These are phyloP conservation scores for Agrochola circellaris DNA, from an alignment of 2,888 invertebrate species.

Conservation along the genomic window DNA sequence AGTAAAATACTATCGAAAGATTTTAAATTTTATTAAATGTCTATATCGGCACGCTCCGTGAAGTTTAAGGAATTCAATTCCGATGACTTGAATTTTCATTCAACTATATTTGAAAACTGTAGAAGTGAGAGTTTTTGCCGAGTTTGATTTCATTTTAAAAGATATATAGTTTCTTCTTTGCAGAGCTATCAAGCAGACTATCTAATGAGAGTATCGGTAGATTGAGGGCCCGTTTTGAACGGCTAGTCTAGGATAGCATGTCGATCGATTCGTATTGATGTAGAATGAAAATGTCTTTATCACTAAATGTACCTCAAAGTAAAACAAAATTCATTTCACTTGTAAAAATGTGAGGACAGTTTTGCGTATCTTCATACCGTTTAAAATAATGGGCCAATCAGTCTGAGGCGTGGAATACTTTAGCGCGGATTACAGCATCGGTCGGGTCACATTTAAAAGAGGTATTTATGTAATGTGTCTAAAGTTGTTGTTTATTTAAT, in stretches of 20 bases:
- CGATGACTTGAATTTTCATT: slow-evolving; percentile 10
- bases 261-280: not conserved
- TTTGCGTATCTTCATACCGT: slow-evolving; percentile 46
- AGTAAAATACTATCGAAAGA: not conserved
- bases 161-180: not conserved
- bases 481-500: too few species aligned
- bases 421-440: slow-evolving; percentile 14
- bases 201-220: not conserved
- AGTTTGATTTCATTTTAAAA: slow-evolving; percentile 4
- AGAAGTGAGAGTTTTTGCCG: not conserved
- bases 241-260: too few species aligned
- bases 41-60: not conserved
- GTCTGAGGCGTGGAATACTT: slow-evolving; percentile 38
- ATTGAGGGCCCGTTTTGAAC: not conserved
- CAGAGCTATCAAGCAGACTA: not conserved
- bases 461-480: not conserved
- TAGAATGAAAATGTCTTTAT: not conserved
- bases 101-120: slow-evolving; percentile 14
- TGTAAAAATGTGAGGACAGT: not conserved
- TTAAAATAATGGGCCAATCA: slow-evolving; percentile 46
- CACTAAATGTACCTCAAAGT: not conserved
- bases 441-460: not conserved
- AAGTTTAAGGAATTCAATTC: not conserved
- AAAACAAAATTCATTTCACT: not conserved
- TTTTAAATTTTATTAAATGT: slow-evolving; percentile 1